Evolutionary conservation across 2,888 invertebrate species (phyloP).

Genomic region (Odontocolon sp.): DNA sequence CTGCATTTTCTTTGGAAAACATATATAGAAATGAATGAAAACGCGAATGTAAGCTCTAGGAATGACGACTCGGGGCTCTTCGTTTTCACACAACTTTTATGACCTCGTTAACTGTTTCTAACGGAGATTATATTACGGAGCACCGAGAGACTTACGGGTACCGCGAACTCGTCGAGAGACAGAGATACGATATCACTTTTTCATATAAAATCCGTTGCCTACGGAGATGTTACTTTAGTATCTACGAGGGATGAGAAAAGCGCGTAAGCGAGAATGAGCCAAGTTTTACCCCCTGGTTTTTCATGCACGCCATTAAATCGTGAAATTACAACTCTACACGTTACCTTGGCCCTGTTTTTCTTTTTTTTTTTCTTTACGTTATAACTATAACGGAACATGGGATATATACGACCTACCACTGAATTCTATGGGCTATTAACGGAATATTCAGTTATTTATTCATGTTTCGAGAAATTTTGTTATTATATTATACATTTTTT

Average conservation of each 20-base stretch:
- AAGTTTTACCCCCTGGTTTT: slow-evolving; percentile 19
- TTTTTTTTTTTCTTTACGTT: not conserved
- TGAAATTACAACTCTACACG: slow-evolving; percentile 11
- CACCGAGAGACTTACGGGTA: slow-evolving; percentile 20
- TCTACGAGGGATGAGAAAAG: not conserved
- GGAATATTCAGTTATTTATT: slow-evolving; percentile 13
- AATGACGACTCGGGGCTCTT: slow-evolving; percentile 30
- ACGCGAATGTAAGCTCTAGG: not conserved
- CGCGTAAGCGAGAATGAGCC: not conserved
- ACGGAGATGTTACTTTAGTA: slow-evolving; percentile 13
- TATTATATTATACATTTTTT: too few relatives aligned
- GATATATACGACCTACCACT: too few relatives aligned
- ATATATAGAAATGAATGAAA: not conserved
- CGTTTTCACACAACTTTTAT: slow-evolving; percentile 29
- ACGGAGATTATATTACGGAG: slow-evolving; percentile 42
- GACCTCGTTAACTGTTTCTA: slow-evolving; percentile 32
- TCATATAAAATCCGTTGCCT: slow-evolving; percentile 28
- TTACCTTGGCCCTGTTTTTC: too few relatives aligned
- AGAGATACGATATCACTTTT: slow-evolving; percentile 45
- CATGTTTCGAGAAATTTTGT: not conserved
- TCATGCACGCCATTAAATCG: slow-evolving; percentile 3
- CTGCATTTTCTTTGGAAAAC: not conserved
- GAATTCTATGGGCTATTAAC: too few relatives aligned
- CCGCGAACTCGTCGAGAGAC: slow-evolving; percentile 26
- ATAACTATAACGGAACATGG: not conserved